Evolutionary conservation across 2,113 vertebrate genomes (phyloP).

Genomic region (Glaucomys volans): DNA sequence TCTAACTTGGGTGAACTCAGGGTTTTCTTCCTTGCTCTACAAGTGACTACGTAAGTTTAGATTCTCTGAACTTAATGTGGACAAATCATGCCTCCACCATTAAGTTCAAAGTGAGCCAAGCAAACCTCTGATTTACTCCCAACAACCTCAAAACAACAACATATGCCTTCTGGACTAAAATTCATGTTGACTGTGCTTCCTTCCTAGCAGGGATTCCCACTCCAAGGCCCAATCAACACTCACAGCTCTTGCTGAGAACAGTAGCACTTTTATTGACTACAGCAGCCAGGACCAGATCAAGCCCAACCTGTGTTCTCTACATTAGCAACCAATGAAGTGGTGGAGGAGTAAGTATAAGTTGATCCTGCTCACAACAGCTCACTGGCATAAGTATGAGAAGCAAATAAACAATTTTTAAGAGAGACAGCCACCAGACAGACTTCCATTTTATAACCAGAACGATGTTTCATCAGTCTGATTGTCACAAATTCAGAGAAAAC

Average conservation of each 20-base stretch:
- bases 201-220: slow-evolving; percentile 25
- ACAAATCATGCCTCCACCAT: neutral
- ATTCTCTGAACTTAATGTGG: slow-evolving; percentile 18
- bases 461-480: neutral
- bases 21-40: neutral
- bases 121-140: slow-evolving; percentile 48
- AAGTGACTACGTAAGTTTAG: neutral
- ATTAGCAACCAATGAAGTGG: slow-evolving; percentile 43
- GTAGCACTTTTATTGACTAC: neutral
- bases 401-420: slow-evolving; percentile 49
- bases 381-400: slow-evolving; percentile 31
- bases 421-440: neutral
- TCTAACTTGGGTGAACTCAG: neutral
- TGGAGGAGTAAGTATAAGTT: neutral
- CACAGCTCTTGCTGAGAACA: slow-evolving; percentile 1
- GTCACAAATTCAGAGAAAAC: slow-evolving; percentile 16
- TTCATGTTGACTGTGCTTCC: neutral
- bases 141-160: slow-evolving; percentile 58
- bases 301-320: slow-evolving; percentile 15
- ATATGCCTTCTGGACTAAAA: neutral
- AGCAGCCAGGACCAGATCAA: neutral
- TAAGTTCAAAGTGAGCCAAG: slow-evolving; percentile 36
- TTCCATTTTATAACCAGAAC: neutral
- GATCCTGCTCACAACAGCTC: neutral
- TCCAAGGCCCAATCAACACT: neutral